Evolutionary conservation across 1,140 invertebrate genomes (phyloP).

Genomic region (Cydia amplana): DNA sequence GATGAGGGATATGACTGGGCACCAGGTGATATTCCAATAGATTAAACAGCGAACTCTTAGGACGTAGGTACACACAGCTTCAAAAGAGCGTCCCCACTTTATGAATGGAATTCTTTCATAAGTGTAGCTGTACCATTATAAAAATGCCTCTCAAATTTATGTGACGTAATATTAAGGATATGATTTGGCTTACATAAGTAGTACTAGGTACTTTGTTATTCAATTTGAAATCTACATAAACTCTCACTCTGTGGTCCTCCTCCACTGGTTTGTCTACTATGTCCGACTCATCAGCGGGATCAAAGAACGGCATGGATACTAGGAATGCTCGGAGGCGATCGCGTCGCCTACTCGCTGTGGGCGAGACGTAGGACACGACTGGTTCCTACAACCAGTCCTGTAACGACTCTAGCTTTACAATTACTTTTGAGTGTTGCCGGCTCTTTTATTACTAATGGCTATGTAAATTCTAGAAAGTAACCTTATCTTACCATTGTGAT

Average conservation of each 20-base stretch:
- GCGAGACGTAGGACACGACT: conserved; percentile 21
- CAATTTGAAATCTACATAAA: too few species aligned
- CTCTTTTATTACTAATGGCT: conserved; percentile 12
- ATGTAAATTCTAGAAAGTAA: conserved; percentile 1
- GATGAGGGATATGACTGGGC: conserved; percentile 31
- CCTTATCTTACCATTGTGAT: neutral
- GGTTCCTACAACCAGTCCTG: conserved; percentile 31
- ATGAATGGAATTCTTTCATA: too few species aligned
- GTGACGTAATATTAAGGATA: conserved; percentile 10
- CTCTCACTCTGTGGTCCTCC: too few species aligned
- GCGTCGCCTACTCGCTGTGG: conserved; percentile 34
- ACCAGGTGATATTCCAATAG: neutral
- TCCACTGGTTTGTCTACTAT: neutral
- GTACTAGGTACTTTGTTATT: too few species aligned
- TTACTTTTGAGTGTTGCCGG: neutral
- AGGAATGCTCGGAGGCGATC: conserved; percentile 33
- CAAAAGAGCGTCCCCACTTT: neutral
- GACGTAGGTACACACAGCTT: neutral
- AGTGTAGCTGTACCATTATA: too few species aligned
- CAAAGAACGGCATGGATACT: neutral
- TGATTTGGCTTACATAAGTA: too few species aligned
- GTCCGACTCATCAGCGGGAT: conserved; percentile 9
- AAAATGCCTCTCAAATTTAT: neutral
- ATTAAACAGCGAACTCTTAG: neutral
- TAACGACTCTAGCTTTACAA: conserved; percentile 7